Evolutionary conservation across 2,797 vertebrate species (phyloP).

Genomic region (Hydrophis major): DNA sequence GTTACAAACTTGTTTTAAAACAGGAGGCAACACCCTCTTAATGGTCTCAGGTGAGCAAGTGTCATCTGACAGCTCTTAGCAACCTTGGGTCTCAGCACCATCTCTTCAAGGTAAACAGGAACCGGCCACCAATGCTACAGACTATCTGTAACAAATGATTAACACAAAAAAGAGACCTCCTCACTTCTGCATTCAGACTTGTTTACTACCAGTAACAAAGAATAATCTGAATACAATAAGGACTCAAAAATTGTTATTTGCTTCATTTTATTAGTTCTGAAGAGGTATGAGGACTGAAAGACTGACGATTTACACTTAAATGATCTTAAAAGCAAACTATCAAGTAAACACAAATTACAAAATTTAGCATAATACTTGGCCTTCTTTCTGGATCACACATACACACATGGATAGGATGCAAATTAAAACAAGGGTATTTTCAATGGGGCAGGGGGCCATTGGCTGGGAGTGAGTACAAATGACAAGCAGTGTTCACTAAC

Average conservation of each 20-base stretch:
- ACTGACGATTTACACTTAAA: neutral
- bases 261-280: neutral
- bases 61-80: conserved; percentile 77
- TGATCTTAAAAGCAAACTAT: neutral
- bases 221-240: neutral
- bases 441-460: neutral
- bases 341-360: neutral
- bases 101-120: conserved; percentile 51
- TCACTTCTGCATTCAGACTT: neutral
- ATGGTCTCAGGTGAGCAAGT: conserved; percentile 76
- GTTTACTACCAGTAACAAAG: neutral
- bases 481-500: neutral
- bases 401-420: neutral
- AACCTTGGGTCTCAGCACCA: conserved; percentile 60
- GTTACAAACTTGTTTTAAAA: conserved; percentile 73
- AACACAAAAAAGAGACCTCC: conserved; percentile 32
- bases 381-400: neutral
- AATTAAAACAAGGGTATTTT: neutral
- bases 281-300: neutral
- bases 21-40: conserved; percentile 73
- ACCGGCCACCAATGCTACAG: conserved; percentile 54
- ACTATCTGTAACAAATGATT: conserved; percentile 39
- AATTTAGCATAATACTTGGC: neutral
- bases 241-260: neutral
- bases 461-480: neutral